These are phyloP conservation scores for Lepas anatifera DNA, from an alignment of 2,888 invertebrate genomes.

Conservation along the genomic window DNA sequence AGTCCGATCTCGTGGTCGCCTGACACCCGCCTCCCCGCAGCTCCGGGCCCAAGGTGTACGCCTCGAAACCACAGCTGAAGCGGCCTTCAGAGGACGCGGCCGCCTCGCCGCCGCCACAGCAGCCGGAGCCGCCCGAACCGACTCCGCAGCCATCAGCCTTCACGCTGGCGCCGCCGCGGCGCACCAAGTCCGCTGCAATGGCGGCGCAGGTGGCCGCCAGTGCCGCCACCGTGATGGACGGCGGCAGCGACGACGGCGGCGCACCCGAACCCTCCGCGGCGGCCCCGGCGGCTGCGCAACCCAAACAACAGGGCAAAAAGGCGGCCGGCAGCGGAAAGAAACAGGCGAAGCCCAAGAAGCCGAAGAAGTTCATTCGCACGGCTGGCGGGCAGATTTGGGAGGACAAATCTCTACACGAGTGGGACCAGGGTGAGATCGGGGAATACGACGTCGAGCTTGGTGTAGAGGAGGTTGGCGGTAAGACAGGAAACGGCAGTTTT, in stretches of 20 bases:
- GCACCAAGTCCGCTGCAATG: background rate
- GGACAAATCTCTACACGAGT: constrained; percentile 81
- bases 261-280: background rate
- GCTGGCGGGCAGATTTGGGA: constrained; percentile 96
- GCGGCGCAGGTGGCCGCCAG: background rate
- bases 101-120: background rate
- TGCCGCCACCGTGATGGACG: background rate
- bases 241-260: background rate
- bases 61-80: constrained; percentile 1
- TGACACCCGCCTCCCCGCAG: background rate
- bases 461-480: no score
- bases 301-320: no score
- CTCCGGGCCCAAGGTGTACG: background rate
- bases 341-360: constrained; percentile 38
- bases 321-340: constrained; percentile 26
- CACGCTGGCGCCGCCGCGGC: background rate
- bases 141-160: background rate
- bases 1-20: no score
- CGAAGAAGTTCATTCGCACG: constrained; percentile 66
- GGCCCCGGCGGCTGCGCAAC: background rate
- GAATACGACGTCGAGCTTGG: no score
- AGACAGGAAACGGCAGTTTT: no score
- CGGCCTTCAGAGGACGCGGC: background rate
- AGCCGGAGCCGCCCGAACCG: background rate
- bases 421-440: constrained; percentile 88